phyloP scores from a whole-genome alignment of 2,888 invertebrate species.

The Drosophila acutilabella region DNA sequence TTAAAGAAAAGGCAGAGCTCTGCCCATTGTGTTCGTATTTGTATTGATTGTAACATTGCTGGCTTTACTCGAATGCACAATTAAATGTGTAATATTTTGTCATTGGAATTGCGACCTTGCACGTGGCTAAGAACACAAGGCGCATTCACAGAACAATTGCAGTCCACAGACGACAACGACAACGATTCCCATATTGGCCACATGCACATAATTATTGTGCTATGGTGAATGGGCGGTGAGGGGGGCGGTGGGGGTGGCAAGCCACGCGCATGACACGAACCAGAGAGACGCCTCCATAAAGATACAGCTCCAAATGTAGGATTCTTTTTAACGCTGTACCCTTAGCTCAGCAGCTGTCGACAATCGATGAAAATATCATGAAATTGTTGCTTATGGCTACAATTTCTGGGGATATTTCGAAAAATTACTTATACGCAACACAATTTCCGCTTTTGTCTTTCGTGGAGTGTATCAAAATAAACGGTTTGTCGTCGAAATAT shows the following conservation, averaged over 20 bases:
- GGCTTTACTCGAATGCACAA: constrained; percentile 56
- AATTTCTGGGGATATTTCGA: background rate
- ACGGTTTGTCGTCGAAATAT: background rate
- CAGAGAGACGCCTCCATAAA: constrained; percentile 30
- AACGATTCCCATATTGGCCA: constrained; percentile 51
- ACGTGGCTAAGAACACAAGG: constrained; percentile 52
- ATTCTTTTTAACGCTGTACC: constrained; percentile 9
- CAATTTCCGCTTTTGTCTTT: background rate
- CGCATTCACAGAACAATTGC: constrained; percentile 40
- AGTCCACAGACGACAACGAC: constrained; percentile 11
- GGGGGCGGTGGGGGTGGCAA: constrained; percentile 8
- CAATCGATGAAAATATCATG: background rate
- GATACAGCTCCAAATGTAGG: constrained; percentile 9
- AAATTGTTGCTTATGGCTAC: background rate
- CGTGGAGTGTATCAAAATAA: constrained; percentile 18
- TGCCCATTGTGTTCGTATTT: background rate
- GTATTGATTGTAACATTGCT: constrained; percentile 42
- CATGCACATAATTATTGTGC: constrained; percentile 62
- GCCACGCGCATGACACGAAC: constrained; percentile 55
- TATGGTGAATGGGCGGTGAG: constrained; percentile 3
- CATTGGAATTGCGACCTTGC: constrained; percentile 53
- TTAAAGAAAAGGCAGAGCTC: background rate
- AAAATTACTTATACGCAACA: constrained; percentile 5
- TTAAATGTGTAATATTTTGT: constrained; percentile 60
- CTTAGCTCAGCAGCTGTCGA: background rate